Base-by-base conservation (phyloP, 1,140 invertebrate species). In the Drosophila virilis region DNA sequence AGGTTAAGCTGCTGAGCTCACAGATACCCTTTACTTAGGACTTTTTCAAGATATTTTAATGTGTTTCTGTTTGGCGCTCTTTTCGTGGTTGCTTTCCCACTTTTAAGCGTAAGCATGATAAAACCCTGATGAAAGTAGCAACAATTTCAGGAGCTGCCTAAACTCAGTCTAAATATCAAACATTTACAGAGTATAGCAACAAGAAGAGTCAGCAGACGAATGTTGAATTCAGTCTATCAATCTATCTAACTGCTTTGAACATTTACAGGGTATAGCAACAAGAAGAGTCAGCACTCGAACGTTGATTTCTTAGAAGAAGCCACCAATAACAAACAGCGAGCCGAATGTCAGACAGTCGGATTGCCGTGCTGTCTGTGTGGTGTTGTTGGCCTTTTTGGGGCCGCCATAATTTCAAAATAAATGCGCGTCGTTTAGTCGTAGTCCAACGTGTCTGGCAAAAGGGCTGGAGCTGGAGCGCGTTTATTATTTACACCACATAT, bases 401-500 rank as follows among this genome's bases (percentile, higher is more conserved):
- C 68, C 77, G 83, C 76, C 79, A 89, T 75, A 83, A 80, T 74
- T 88, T 86, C 69, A 77, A 86, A 88, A 77, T 46, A 78, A 86
- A 86, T 74, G 50, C 79, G 72, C 46, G 51, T 62, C 70, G 79
- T 72, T 88, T 75, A 88, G 83, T 88, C 84, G 79, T 73, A 74
- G 66, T 81, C 74, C 76, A 88, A 69, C 84, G 72, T 77, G 71
- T 79, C 71, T 37, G 58, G 69, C 76, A 67, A 79, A 65, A 83
- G 84, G 84, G 84, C 83, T 61, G 79, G 33, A 65, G 42, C 43
- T 61, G 65, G 40, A 59, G 48, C 55, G 46, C 60, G 46, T 67
- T 73, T 45, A 70, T 62, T 60, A 61, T 43, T 57, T 28, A 33
- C 33, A 45, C 13, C 13, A 54, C 22, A 37, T 28, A 17, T 69